Evolutionary conservation across 53 echinoderm and acorn worm species (phyloP), one percentile per base, ranked within the genome.

Genomic region (Apostichopus leukothele): DNA sequence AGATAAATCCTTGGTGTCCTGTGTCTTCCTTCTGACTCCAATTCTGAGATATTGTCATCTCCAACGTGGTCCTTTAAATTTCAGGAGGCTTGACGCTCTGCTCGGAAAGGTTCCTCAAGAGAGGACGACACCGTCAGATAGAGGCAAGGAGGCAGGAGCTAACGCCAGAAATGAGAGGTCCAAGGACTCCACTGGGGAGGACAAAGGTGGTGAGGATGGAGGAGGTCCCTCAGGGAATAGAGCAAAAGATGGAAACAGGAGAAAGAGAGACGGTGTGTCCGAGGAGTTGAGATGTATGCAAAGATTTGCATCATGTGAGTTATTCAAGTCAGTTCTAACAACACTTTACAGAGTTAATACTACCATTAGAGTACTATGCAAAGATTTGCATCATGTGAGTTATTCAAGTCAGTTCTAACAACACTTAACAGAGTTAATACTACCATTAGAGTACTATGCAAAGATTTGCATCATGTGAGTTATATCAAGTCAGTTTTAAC

Each of bases 211-310:
- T 4, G 50, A 39, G 2, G 76, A 12, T 11, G 11, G 9, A 12
- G 6, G 10, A 23, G 50, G 13, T 39, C 14, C 76, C 10, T 76
- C 76, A 76, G 22, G 10, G 5, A 26, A 10, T 18, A n/a, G 76
- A 8, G 5, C 0, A 19, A 26, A 39, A 4, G 76, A 76, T 5
- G 50, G 22, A 19, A 27, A 22, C 27, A 60, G 21, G 84, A 59
- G 19, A 23, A 3, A 59, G 63, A 60, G 14, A 19, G 23, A 20
- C 20, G 4, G 22, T 23, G 60, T 4, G 50, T 14, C 79, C 13
- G 54, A 84, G 50, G 86, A 86, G 55, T 63, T 77, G 5, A 80
- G 89, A 60, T 89, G 89, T 54, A 91, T 89, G 91, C 91, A 90
- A 83, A 67, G 71, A 60, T 84, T 86, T 61, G 73, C 83, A 12